Base-by-base conservation (phyloP, 2,797 vertebrate genomes). In the Rhinoraja longicauda region DNA sequence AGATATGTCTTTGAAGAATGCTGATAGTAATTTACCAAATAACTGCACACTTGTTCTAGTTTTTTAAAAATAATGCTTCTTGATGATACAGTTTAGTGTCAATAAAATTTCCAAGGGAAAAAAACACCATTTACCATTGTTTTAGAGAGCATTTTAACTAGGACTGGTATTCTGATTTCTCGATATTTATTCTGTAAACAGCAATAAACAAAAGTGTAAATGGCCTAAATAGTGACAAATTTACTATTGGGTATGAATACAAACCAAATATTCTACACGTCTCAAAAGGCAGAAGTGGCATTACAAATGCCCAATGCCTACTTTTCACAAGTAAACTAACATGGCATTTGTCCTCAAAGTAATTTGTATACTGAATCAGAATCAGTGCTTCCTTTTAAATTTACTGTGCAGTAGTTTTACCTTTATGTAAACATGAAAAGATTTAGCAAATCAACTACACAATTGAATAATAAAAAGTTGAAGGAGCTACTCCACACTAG, bases 381-480 rank as follows among this genome's bases (percentile, higher is more conserved):
- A 91, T 92, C 90, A 92, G 90, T 92, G 90, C 90, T 92, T 75
- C 36, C 19, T 90, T 75, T 29, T 26, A 91, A 92, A 92, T 70
- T 92, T 75, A 92, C 90, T 92, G 90, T 92, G 90, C 90, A 92
- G 70, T 32, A 92, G 70, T 92, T 92, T 92, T 92, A 92, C 90
- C 70, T 75, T 29, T 53, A 75, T 92, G 90, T 92, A 92, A 90
- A 90, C 64, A 90, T 90, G 88, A 70, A 90, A 92, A 92, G 36
- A 75, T 92, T 45, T 92, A 92, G 70, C 36, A 92, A 91, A 91
- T 29, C 92, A 92, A 73, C 90, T 26, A 75, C 90, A 92, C 90
- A 57, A 90, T 75, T 92, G 21, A 75, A 92, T 90, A 91, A 91
- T 91, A 73, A 92, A 84, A 84, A 57, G 72, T 75, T 75, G 45